Evolutionary conservation across 2,113 vertebrate species (phyloP), one percentile per base, ranked within the genome.

Genomic region (Apteryx mantelli): DNA sequence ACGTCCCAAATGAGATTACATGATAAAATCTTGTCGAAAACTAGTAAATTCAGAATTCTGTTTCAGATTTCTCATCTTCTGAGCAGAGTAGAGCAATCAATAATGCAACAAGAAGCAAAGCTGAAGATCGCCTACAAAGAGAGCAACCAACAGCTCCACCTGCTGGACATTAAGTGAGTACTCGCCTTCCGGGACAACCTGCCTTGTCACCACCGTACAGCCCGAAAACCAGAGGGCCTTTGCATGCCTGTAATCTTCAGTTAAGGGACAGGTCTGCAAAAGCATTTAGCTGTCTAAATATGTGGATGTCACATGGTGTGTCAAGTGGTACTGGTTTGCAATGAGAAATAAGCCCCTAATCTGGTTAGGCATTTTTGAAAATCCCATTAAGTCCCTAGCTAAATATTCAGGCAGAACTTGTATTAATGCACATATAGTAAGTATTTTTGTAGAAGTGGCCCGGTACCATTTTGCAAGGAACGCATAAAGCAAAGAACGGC

Each of bases 61-160:
- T 98, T 98, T 77, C 97, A 98, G 98, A 98, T 98, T 70, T 98
- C 98, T 73, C 98, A 98, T 68, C 98, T 98, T 56, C 79, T 98
- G 95, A 98, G 96, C 95, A 97, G 97, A 96, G 97, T 98, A 55
- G 98, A 98, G 60, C 94, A 98, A 69, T 98, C 98, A 0, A 98
- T 98, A 64, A 97, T 97, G 66, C 98, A 98, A 74, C 98, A 98
- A 68, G 98, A 98, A 73, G 97, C 98, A 17, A 98, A 98, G 86
- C 88, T 98, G 95, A 98, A 98, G 82, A 88, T 98, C 78, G 97
- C 98, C 50, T 98, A 98, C 89, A 98, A 98, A 88, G 98, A 98
- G 17, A 98, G 97, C 88, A 98, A 94, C 93, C 98, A 98, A 56
- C 98, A 98, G 88, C 98, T 98, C 64, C 98, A 98, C 70, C 98